Conservation (phyloP, 2,113 vertebrate genomes). For the Apodemus sylvaticus region DNA sequence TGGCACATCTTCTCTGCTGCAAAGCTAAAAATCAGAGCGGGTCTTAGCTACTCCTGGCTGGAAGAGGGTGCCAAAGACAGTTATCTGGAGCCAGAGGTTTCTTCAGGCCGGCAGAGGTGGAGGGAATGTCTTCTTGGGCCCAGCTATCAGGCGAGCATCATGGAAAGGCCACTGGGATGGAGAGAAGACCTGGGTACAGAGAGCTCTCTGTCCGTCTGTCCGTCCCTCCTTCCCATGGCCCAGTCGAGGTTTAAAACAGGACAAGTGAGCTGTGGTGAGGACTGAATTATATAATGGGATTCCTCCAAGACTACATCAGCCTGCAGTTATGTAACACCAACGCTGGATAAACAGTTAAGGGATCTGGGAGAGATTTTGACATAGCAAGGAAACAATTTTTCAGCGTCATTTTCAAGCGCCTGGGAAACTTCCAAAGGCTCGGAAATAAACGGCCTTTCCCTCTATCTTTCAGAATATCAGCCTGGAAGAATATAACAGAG, state of each 20-base stretch:
- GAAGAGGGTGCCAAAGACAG: not conserved
- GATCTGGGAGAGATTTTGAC: not conserved
- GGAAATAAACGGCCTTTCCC: not conserved
- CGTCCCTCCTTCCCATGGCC: not conserved
- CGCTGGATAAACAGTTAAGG: not conserved
- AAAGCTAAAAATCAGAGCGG: not conserved
- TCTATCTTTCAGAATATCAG: not conserved
- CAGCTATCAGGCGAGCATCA: not conserved
- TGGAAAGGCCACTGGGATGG: not conserved
- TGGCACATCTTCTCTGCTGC: not conserved
- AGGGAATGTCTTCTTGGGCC: not conserved
- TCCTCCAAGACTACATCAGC: not conserved
- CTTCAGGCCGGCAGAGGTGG: not conserved
- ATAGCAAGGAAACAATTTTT: not conserved
- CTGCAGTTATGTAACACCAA: conserved; percentile 4
- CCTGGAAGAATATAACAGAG: not conserved
- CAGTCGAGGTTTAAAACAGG: not conserved
- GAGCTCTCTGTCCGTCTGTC: not conserved
- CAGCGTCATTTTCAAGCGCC: not conserved
- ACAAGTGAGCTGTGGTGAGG: not conserved
- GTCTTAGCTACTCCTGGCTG: not conserved
- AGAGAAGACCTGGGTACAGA: not conserved
- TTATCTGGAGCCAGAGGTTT: fast-evolving
- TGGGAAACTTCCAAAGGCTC: not conserved
- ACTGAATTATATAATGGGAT: conserved; percentile 38